Evolutionary conservation across 2,888 invertebrate species (phyloP), one percentile per base, ranked within the genome.

Genomic region (Andricus quercusramuli): DNA sequence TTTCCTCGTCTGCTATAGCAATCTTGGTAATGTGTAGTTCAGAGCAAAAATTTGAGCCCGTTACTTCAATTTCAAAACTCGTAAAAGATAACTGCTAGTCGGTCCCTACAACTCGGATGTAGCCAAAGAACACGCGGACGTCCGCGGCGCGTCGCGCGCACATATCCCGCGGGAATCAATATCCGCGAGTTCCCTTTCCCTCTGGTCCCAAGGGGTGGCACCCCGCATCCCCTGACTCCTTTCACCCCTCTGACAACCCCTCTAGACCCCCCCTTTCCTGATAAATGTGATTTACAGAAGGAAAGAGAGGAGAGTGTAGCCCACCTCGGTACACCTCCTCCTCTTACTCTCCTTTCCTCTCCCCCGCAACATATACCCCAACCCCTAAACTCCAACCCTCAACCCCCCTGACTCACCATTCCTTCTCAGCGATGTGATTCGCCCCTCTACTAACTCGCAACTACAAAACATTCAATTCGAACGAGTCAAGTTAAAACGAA

Each of bases 391-490:
- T 78, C 65, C 32, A 77, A 65, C 82, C 77, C 66, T 77, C 78
- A 22, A 59, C 80, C 68, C 79, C 79, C 79, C 51, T 77, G 74
- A 76, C 65, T 62, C 62, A 20, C 29, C 77, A 51, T 47, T 47
- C 59, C 62, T 77, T 20, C 22, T 82, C 85, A 86, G 86, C 90
- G 89, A 86, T 87, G 84, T 89, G 89, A 78, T 25, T 66, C 68
- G 29, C 77, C 83, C 84, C 84, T 85, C 85, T 83, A 88, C 87
- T 89, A 90, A 86, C 89, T 85, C 89, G 88, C 88, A 93, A 93
- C 93, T 93, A 93, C 94, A 94, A 94, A 94, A 94, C 94, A 94
- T 94, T 94, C 94, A 94, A 94, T 94, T 94, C 94, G 93, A 74
- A 74, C 70, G 70, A 93, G 94, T 94, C 93, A 94, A 94, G 93